phyloP scores from a whole-genome alignment of 1,140 invertebrate genomes.

The Eriosoma lanigerum region DNA sequence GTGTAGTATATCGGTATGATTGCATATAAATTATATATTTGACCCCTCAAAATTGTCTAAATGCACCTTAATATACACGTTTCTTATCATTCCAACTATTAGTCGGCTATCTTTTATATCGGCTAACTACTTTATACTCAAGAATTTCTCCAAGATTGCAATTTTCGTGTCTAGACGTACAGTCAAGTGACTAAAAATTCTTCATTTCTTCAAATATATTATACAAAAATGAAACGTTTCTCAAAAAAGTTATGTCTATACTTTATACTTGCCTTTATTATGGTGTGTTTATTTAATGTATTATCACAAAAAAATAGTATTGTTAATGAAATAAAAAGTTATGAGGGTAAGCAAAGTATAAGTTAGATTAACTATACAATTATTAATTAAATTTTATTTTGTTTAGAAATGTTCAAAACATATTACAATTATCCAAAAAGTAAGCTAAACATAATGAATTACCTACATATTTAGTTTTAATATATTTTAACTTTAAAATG shows the following conservation, averaged over 20 bases:
- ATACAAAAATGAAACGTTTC: slow-evolving; percentile 7
- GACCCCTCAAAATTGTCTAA: too few species aligned
- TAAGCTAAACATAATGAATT: background rate
- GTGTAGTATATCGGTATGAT: too few species aligned
- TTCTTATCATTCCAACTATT: too few species aligned
- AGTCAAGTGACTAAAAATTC: too few species aligned
- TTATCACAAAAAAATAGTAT: background rate
- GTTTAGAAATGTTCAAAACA: slow-evolving; percentile 2
- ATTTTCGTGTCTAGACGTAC: too few species aligned
- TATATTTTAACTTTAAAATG: background rate
- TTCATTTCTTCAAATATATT: too few species aligned
- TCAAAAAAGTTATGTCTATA: slow-evolving; percentile 14
- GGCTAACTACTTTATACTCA: too few species aligned
- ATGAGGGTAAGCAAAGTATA: background rate
- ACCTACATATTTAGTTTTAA: background rate
- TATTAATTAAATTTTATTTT: background rate
- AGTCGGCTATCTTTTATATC: too few species aligned
- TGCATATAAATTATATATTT: too few species aligned
- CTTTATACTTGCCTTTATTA: background rate
- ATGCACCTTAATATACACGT: too few species aligned
- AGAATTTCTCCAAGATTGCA: too few species aligned
- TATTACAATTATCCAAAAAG: slow-evolving; percentile 10
- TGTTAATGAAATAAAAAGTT: background rate
- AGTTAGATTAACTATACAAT: too few species aligned
- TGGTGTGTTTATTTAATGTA: slow-evolving; percentile 7